Evolutionary conservation across 1,140 invertebrate genomes (phyloP), one percentile per base, ranked within the genome.

Genomic region (Pteromalus puparum): DNA sequence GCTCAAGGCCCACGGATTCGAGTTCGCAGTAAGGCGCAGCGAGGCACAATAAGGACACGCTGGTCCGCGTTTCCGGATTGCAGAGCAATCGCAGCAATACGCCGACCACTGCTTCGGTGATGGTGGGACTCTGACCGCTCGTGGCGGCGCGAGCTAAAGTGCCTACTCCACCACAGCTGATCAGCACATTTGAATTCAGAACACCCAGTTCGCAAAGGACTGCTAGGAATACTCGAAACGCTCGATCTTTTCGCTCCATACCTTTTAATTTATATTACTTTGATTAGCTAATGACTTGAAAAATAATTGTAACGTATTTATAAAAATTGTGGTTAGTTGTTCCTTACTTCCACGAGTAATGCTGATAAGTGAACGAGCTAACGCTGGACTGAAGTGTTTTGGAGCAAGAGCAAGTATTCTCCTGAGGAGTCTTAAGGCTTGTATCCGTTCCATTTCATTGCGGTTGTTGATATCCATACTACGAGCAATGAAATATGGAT

Each of bases 11-110:
- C 91, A 91, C 95, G 91, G 94, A 97, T 89, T 98, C 97, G 88
- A 97, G 96, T 93, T 99, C 98, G 88, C 97, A 98, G 88, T 98
- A 98, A 3, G 98, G 97, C 1, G 97, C 97, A 68, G 98, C 96
- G 5, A 99, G 93, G 89, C 95, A 96, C 87, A 97, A 94, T n/a
- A 98, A 92, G 88, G 97, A 96, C 6, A 98, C 94, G 21, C 94
- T 95, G 61, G 96, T 96, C 73, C 98, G 94, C 1, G 97, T 97
- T n/a, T 95, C 93, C 0, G 98, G 98, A 91, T 96, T 95, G 91
- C 98, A 97, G n/a, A 99, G 94, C 21, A 98, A 94, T 90, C 96
- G 96, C 28, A 99, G 93, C n/a, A 99, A 92, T 9, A 97, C 96
- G 0, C 97, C 97, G 77, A 98, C 95, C 0, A 99, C 93, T 7